Conservation (phyloP, 2,797 vertebrate genomes). For the Tenualosa thibaudeaui region DNA sequence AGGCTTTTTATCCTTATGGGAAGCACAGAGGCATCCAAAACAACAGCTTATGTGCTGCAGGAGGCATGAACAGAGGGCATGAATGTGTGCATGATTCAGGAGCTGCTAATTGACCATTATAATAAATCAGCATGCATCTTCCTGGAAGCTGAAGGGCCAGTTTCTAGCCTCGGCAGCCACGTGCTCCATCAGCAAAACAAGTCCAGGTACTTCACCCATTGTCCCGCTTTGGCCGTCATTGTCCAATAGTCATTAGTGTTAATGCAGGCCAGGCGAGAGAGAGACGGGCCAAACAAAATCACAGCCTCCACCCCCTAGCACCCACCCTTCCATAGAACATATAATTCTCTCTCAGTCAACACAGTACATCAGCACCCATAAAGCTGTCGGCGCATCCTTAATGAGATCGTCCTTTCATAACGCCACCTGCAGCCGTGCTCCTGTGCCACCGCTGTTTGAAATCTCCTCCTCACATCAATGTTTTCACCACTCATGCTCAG, state of each 20-base stretch:
- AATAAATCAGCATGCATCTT: conserved; percentile 55
- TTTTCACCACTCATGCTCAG: not conserved
- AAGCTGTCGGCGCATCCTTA: not conserved
- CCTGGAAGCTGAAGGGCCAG: conserved; percentile 45
- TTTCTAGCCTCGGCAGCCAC: not conserved
- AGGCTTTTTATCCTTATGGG: not conserved
- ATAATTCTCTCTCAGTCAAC: not conserved
- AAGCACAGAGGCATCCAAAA: conserved; percentile 17
- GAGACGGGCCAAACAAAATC: not conserved
- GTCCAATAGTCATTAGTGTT: conserved; percentile 45
- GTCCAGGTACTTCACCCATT: conserved; percentile 14
- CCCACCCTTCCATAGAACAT: not conserved
- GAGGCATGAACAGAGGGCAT: conserved; percentile 40
- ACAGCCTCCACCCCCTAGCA: not conserved
- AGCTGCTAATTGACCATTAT: conserved; percentile 53
- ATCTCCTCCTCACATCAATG: not conserved
- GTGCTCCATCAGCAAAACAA: conserved; percentile 40
- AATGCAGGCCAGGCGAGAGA: conserved; percentile 36
- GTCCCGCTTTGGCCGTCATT: conserved; percentile 27
- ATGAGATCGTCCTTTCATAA: not conserved
- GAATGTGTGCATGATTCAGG: conserved; percentile 42
- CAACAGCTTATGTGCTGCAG: conserved; percentile 42
- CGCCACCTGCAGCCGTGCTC: not conserved
- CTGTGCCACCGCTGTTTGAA: not conserved
- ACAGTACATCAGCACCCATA: not conserved